Evolutionary conservation across 2,113 vertebrate species (phyloP).

Genomic region (Cichladusa arquata): DNA sequence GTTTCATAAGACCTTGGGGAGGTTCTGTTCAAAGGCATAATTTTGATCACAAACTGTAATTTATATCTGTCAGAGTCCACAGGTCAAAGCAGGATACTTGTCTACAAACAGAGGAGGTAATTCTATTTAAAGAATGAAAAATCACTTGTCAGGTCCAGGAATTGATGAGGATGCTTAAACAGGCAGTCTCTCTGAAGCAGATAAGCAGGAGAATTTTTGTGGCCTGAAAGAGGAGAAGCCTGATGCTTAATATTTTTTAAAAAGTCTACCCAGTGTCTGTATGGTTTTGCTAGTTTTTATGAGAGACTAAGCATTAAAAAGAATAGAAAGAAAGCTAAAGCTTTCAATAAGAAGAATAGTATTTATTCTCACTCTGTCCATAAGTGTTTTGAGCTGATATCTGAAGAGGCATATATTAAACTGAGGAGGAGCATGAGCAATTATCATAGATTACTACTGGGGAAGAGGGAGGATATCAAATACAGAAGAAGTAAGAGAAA

Average conservation of each 20-base stretch:
- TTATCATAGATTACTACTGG: not conserved
- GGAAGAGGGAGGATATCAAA: not conserved
- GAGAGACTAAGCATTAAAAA: not conserved
- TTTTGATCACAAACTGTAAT: not conserved
- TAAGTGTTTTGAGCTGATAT: not conserved
- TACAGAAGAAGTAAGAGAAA: not conserved
- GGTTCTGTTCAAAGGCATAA: not conserved
- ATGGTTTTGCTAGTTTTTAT: not conserved
- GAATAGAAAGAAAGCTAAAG: not conserved
- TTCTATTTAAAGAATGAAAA: constrained; percentile 47
- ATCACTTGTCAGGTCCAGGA: constrained; percentile 40
- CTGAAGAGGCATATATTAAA: not conserved
- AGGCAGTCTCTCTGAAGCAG: not conserved
- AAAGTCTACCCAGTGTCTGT: not conserved
- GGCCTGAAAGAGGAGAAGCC: not conserved
- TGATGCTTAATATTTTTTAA: not conserved
- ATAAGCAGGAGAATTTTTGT: not conserved
- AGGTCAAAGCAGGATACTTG: constrained; percentile 10
- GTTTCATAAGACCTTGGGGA: not conserved
- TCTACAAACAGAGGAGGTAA: not conserved
- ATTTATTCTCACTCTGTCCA: not conserved
- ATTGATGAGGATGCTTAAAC: constrained; percentile 43
- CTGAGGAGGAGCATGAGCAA: not conserved
- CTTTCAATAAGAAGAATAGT: not conserved
- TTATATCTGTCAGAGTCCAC: constrained; percentile 12